Evolutionary conservation across 2,113 vertebrate species (phyloP), one percentile per base, ranked within the genome.

Genomic region (Nyctereutes procyonoides): DNA sequence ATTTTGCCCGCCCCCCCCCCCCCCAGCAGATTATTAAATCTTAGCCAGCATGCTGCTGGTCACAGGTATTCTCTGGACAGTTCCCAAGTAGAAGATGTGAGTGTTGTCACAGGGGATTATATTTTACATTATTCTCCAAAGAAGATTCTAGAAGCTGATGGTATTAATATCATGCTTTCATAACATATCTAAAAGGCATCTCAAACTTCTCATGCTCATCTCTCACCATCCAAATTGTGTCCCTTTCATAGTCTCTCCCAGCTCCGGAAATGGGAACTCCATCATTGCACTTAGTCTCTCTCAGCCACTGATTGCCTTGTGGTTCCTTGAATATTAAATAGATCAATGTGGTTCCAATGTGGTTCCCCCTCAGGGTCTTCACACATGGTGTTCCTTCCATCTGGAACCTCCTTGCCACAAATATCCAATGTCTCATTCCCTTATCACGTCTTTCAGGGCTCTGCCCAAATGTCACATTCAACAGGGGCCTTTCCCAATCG

Each of bases 91-190:
- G 83, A 90, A 38, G 48, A 87, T 63, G 10, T 48, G 55, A 82
- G 20, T 30, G 6, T 90, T 65, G 84, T 92, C 20, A 81, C 35
- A 81, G 60, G 30, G n/a, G 19, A 74, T 85, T 96, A 19, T 58
- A 79, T 88, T 97, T 89, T 83, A 67, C 84, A 15, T 84, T 55
- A 60, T 94, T 93, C 30, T 83, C 80, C 51, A 74, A n/a, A 88
- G 73, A 96, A 87, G 84, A 74, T 60, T 85, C 53, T 79, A 13
- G 76, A 93, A 79, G 30, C 13, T 38, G 63, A 35, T 62, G 53
- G 43, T 51, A 17, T 82, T 85, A 67, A 22, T 22, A 60, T n/a
- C n/a, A 94, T 30, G 76, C 13, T 88, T 85, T 82, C 60, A 82
- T 51, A 88, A 81, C 53, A 2, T 58, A 15, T 80, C 83, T 84